Percentiles rank a stretch among this genome's conserved stretches.
Evolutionary conservation across 2,113 vertebrate genomes (phyloP).

Genomic region (Chaetodon trifascialis): DNA sequence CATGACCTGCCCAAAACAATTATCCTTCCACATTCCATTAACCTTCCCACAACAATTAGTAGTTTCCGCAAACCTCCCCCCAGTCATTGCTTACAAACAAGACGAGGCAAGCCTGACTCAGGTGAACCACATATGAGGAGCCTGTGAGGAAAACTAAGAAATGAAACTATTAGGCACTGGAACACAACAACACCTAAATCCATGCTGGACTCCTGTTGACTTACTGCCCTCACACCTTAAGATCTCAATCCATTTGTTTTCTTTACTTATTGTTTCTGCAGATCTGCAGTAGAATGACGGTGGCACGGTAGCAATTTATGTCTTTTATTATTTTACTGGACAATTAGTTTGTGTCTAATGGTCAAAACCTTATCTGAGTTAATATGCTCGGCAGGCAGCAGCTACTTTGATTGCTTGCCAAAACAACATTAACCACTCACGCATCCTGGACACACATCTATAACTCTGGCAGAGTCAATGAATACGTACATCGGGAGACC

Average conservation of each 20-base stretch:
- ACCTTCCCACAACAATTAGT: slow-evolving; percentile 24
- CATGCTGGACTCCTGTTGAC: not conserved
- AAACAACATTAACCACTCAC: not conserved
- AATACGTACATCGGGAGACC: not conserved
- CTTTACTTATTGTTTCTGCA: not conserved
- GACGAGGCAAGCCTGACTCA: slow-evolving; percentile 14
- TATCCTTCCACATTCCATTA: slow-evolving; percentile 29
- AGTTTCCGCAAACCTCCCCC: not conserved
- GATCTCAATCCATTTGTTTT: no score
- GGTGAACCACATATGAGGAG: not conserved
- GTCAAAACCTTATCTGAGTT: not conserved
- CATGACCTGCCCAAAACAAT: slow-evolving; percentile 28
- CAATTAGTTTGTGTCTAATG: not conserved
- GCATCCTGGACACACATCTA: not conserved
- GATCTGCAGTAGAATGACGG: not conserved
- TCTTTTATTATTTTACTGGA: not conserved
- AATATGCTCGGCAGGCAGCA: not conserved
- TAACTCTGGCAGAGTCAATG: no score
- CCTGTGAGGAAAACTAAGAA: not conserved
- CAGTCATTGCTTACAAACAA: slow-evolving; percentile 3
- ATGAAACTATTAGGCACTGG: not conserved
- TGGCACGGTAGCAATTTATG: not conserved
- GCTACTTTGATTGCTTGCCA: not conserved
- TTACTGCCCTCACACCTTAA: not conserved
- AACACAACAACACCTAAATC: not conserved